A percentile compares a stretch with the other conserved stretches of the same genome.
Evolutionary conservation across 2,888 invertebrate genomes (phyloP).

Genomic region (Melanostoma scalare): DNA sequence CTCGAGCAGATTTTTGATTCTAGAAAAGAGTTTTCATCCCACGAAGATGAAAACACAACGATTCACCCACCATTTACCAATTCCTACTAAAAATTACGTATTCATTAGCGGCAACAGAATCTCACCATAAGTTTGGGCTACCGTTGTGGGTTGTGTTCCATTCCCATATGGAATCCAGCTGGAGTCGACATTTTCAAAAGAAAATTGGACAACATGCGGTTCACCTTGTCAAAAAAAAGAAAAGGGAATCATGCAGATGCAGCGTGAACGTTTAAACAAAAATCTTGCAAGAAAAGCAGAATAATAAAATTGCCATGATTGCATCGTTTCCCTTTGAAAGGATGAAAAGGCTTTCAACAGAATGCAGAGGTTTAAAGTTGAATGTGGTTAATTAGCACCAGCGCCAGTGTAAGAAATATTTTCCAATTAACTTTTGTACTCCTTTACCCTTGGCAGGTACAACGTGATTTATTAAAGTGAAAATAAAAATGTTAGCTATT

Average conservation of each 20-base stretch:
- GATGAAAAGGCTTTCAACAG: not conserved
- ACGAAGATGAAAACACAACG: conserved; percentile 21
- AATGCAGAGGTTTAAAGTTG: conserved; percentile 9
- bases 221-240: conserved; percentile 16
- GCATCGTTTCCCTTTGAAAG: conserved; percentile 20
- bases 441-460: not conserved
- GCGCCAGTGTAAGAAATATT: conserved; percentile 36
- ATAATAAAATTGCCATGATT: conserved; percentile 40
- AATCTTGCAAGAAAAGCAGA: conserved; percentile 20
- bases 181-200: too few species aligned
- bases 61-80: conserved; percentile 31
- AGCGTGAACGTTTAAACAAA: not conserved
- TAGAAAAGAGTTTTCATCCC: not conserved
- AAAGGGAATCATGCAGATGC: not conserved
- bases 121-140: conserved; percentile 49
- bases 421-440: conserved; percentile 60
- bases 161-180: too few species aligned
- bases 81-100: conserved; percentile 59
- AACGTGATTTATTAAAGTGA: not conserved
- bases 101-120: conserved; percentile 60
- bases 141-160: not conserved
- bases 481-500: not conserved
- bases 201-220: too few species aligned
- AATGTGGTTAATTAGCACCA: conserved; percentile 59
- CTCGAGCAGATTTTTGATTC: too few species aligned